These are phyloP conservation scores for Chirona hameri DNA, from an alignment of 2,888 invertebrate species.

Conservation along the genomic window DNA sequence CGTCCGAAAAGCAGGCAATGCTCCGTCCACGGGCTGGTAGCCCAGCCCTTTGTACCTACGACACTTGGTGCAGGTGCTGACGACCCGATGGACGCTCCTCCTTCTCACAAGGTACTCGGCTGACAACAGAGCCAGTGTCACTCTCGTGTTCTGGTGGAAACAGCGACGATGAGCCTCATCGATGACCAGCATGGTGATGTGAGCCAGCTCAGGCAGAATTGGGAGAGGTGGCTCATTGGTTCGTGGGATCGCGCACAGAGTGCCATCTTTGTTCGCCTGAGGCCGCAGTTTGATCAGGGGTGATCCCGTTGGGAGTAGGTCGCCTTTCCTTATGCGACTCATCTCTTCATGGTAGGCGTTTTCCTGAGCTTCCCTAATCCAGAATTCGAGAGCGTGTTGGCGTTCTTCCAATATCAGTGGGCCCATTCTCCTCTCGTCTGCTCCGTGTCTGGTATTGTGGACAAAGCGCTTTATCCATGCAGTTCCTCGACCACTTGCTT, in stretches of 20 bases:
- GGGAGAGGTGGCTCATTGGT: not conserved
- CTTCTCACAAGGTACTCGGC: not conserved
- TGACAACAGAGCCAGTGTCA: not conserved
- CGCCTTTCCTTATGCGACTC: not conserved
- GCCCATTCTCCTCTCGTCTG: not conserved
- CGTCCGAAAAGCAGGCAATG: not conserved
- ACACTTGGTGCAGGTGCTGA: not conserved
- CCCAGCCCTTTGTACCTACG: not conserved
- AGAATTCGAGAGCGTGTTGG: not conserved
- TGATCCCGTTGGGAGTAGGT: not conserved
- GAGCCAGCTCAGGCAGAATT: not conserved
- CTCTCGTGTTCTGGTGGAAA: not conserved
- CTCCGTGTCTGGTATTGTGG: too few relatives aligned
- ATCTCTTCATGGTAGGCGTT: not conserved
- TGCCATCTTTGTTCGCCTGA: not conserved
- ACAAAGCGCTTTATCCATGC: not conserved
- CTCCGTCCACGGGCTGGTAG: not conserved
- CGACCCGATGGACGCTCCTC: not conserved
- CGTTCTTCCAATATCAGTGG: not conserved
- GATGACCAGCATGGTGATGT: not conserved
- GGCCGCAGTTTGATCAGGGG: not conserved
- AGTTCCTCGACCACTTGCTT: not conserved
- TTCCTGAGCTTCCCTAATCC: not conserved
- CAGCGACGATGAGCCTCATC: not conserved
- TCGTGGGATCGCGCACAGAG: not conserved